Evolutionary conservation across 2,888 invertebrate genomes (phyloP), one percentile per base, ranked within the genome.

Genomic region (Sphaerophoria rueppellii): DNA sequence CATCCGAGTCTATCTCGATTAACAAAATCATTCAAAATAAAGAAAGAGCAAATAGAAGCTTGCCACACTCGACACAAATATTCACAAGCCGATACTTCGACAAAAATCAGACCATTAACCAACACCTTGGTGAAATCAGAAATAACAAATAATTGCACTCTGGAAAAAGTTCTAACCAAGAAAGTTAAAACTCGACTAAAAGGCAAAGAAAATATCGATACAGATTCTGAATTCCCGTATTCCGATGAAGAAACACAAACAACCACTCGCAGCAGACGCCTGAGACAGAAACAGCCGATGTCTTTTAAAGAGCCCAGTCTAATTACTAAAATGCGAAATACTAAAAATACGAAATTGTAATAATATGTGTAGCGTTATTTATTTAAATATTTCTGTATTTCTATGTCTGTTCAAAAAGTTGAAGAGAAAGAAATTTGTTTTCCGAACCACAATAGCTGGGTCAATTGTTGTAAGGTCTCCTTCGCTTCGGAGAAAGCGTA

Each of bases 261-360:
- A 0, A 60, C 0, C 4, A 9, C n/a, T 46, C 35, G 9, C 9
- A n/a, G 7, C 2, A 73, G 54, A 24, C 54, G 67, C 6, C 43
- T 70, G 14, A 82, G 57, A 60, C 24, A 50, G 9, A 82, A 65
- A n/a, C 2, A 2, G 2, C 24, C 24, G 2, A n/a, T 57, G 6
- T 78, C 61, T 4, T 37, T 83, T 0, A 80, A 79, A 55, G 83
- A 83, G 48, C 83, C 83, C 34, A 80, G 52, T 69, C 61, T 80
- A 0, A 14, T 43, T n/a, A 32, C 16, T 9, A 83, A 83, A 63
- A 12, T 83, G 16, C 69, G 83, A 71, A 82, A 82, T 60, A 74
- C 70, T 43, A 79, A 79, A 43, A 82, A 82, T 46, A 12, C 74
- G 0, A 78, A 77, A 48, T 54, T 73, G 6, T 50, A 71, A 65